Evolutionary conservation across 2,888 invertebrate species (phyloP).

Genomic region (Spodoptera littoralis): DNA sequence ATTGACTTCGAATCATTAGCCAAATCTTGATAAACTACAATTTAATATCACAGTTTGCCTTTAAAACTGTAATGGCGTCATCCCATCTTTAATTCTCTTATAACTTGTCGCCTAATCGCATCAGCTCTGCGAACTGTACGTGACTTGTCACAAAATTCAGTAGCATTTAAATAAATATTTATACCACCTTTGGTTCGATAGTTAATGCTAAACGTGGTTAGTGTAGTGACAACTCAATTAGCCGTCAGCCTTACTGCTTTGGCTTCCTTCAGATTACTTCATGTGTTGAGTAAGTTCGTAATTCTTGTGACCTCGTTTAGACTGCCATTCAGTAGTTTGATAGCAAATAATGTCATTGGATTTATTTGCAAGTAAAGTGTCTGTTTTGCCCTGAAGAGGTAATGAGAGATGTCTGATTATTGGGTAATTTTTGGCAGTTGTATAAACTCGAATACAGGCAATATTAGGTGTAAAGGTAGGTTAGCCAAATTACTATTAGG

Average conservation of each 20-base stretch:
- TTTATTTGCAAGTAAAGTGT: neutral
- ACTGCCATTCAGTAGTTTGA: conserved; percentile 1
- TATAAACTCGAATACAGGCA: no score
- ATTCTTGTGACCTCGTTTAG: neutral
- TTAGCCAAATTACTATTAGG: no score
- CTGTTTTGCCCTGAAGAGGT: no score
- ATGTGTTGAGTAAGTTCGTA: conserved; percentile 15
- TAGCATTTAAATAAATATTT: conserved; percentile 37
- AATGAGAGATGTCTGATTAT: no score
- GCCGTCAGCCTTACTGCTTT: conserved; percentile 33
- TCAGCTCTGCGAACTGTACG: conserved; percentile 11
- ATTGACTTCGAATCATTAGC: no score
- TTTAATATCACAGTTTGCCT: no score
- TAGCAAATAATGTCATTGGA: neutral
- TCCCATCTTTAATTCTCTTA: no score
- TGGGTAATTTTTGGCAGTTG: no score
- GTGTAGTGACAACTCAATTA: conserved; percentile 45
- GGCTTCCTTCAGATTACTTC: conserved; percentile 32
- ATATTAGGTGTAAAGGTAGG: no score
- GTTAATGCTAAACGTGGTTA: conserved; percentile 36
- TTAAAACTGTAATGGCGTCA: no score
- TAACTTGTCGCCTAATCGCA: conserved; percentile 16
- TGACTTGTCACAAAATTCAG: conserved; percentile 34
- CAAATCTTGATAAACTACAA: no score
- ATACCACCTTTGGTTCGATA: conserved; percentile 23